A percentile compares a stretch with the other conserved stretches of the same genome.
These are phyloP conservation scores for Bagarius yarrelli DNA, from an alignment of 2,113 vertebrate genomes.

Conservation along the genomic window DNA sequence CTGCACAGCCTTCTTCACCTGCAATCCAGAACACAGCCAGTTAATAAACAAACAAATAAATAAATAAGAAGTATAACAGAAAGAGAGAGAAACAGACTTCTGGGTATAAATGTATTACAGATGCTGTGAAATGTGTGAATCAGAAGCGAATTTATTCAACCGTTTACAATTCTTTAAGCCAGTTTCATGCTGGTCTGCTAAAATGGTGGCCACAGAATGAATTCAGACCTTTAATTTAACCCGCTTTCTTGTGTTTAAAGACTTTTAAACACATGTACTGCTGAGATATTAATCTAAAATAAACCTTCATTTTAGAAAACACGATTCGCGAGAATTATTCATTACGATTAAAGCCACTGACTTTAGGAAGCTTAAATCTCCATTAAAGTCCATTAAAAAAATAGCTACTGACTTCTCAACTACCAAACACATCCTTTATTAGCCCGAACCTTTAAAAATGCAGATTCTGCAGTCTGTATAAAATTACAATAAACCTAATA, in stretches of 20 bases:
- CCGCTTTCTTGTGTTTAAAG: background rate
- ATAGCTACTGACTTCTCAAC: background rate
- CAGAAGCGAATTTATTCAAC: no score
- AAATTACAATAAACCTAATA: background rate
- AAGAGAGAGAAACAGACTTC: no score
- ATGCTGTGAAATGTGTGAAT: background rate
- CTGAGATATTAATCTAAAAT: background rate
- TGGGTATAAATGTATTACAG: background rate
- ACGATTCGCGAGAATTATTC: background rate
- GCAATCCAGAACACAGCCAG: background rate
- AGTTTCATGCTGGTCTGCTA: background rate
- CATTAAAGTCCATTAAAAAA: no score
- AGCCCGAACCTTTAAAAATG: no score
- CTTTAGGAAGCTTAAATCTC: no score
- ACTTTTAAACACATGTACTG: background rate
- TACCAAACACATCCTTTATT: background rate
- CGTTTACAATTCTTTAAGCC: no score
- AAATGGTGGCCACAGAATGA: conserved; percentile 4
- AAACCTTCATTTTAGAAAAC: background rate
- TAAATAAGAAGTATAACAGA: no score
- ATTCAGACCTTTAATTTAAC: background rate
- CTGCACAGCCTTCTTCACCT: conserved; percentile 84
- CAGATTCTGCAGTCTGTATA: no score
- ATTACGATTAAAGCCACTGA: background rate
- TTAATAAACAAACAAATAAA: background rate